Evolutionary conservation across 2,113 vertebrate genomes (phyloP).

Genomic region (Protomyctophum bolini): DNA sequence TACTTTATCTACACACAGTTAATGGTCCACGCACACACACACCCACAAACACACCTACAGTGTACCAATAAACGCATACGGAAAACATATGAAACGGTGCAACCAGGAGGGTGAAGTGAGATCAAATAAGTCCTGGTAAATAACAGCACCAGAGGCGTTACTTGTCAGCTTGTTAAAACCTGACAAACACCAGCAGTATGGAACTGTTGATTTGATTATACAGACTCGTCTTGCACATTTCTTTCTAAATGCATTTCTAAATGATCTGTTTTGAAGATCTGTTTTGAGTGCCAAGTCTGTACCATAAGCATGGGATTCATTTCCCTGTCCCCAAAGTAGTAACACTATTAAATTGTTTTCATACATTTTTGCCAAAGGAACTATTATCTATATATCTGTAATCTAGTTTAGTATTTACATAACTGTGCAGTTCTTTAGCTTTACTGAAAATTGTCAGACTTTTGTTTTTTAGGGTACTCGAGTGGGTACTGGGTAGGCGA

Average conservation of each 20-base stretch:
- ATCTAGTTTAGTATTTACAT: too few relatives aligned
- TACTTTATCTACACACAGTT: conserved; percentile 6
- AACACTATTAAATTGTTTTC: not conserved
- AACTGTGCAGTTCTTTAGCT: not conserved
- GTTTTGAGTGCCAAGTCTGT: too few relatives aligned
- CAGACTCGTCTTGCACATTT: not conserved
- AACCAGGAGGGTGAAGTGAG: conserved; percentile 45
- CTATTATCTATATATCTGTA: not conserved
- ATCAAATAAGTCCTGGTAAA: too few relatives aligned
- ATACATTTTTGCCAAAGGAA: too few relatives aligned
- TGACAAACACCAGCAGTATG: not conserved
- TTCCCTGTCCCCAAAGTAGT: too few relatives aligned
- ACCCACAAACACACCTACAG: too few relatives aligned
- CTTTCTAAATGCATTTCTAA: not conserved
- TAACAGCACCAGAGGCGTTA: not conserved
- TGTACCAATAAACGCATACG: conserved; percentile 14
- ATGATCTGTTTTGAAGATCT: not conserved
- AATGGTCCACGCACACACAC: conserved; percentile 21
- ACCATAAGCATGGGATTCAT: too few relatives aligned
- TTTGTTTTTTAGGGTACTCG: not conserved
- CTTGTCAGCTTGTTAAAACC: not conserved
- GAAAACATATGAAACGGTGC: conserved; percentile 79
- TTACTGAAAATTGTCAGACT: not conserved
- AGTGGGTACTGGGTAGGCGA: not conserved
- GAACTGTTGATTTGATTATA: not conserved